Base-by-base conservation (phyloP, 2,113 vertebrate genomes). In the Notechis scutatus region DNA sequence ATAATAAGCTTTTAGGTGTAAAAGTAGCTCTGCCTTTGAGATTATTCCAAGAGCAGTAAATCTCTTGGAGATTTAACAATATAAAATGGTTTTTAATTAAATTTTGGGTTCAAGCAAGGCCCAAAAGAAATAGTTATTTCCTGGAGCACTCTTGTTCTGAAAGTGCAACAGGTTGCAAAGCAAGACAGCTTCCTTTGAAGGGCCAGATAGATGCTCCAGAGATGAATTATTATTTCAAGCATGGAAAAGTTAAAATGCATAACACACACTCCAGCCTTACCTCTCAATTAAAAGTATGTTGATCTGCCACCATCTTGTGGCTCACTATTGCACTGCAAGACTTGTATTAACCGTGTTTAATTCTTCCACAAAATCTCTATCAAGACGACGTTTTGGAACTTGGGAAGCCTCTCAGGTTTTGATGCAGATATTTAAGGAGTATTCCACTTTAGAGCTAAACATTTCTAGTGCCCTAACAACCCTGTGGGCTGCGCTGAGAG, bases 271-370 rank as follows among this genome's bases (percentile, higher is more conserved):
- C n/a, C 15, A 15, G n/a, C 15, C 1, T 18, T 6, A 23, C 20
- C 2, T 4, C 52, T 88, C 20, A 2, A n/a, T n/a, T 45, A 74
- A 92, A 15, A 59, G 24, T 8, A 9, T 47, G 52, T 56, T 89
- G 34, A n/a, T 86, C n/a, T 50, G 24, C 88, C 26, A 20, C 88
- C 92, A 90, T 86, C 88, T 90, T 61, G 92, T 86, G 92, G 88
- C 42, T 50, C 8, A 24, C 20, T 24, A 2, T 11, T 10, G 69
- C n/a, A 3, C 15, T 6, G n/a, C 69, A 74, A 39, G n/a, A 74
- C 15, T 39, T n/a, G 15, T 74, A n/a, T n/a, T 74, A 29, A 57
- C n/a, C 2, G 0, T 34, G 12, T 74, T 26, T 52, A 29, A 20
- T 3, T 42, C 1, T 64, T 47, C 39, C 42, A n/a, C 10, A 26